phyloP scores from a whole-genome alignment of 1,140 invertebrate genomes.

The Euura lappo region DNA sequence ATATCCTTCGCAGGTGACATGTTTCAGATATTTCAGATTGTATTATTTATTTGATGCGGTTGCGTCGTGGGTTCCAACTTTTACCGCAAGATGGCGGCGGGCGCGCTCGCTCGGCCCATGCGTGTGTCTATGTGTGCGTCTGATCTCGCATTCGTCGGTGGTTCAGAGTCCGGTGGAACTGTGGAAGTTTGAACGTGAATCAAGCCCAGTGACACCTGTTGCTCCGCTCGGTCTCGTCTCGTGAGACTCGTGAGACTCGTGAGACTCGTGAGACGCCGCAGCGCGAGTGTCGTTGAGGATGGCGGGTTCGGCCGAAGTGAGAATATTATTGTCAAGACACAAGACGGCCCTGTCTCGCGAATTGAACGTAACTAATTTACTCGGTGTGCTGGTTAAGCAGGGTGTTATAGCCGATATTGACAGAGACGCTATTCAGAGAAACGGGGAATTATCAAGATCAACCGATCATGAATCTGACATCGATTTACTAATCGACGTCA shows the following conservation, averaged over 20 bases:
- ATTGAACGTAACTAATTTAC: constrained; percentile 47
- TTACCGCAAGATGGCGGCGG: no score
- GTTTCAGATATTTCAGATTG: constrained; percentile 4
- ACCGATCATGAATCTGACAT: constrained; percentile 41
- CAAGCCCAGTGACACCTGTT: constrained; percentile 24
- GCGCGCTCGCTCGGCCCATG: no score
- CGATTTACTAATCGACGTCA: constrained; percentile 60
- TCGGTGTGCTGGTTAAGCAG: constrained; percentile 49
- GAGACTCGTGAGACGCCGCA: not conserved
- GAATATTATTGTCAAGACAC: constrained; percentile 46
- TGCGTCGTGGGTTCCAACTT: no score
- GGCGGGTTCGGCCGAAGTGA: constrained; percentile 47
- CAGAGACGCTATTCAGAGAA: constrained; percentile 43
- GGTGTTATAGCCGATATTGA: constrained; percentile 51
- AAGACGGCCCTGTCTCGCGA: constrained; percentile 47
- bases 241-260: no score
- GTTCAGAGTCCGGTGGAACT: no score
- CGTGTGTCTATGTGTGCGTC: no score
- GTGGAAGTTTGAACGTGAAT: no score
- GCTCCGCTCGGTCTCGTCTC: not conserved
- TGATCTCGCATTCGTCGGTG: no score
- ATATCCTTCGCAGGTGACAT: constrained; percentile 38
- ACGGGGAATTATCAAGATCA: constrained; percentile 29
- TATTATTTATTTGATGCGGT: no score
- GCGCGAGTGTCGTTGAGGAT: constrained; percentile 24